These are phyloP conservation scores for Melangyna quadrimaculata DNA, from an alignment of 2,888 invertebrate genomes.

Conservation along the genomic window DNA sequence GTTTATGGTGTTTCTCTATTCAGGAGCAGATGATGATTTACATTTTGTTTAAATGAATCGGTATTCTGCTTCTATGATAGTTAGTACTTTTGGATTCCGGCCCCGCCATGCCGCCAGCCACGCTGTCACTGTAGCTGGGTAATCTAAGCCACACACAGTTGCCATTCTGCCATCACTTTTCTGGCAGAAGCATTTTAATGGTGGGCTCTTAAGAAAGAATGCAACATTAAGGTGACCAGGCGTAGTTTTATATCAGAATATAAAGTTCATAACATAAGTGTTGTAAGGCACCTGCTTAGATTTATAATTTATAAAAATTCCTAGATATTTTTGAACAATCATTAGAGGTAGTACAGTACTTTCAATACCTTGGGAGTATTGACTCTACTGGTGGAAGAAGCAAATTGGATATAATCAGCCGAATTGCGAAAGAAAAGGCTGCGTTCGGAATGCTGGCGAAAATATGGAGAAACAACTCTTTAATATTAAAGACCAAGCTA, in stretches of 20 bases:
- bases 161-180: slow-evolving; percentile 25
- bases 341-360: too few relatives aligned
- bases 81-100: slow-evolving; percentile 31
- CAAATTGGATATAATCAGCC: too few relatives aligned
- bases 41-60: slow-evolving; percentile 68
- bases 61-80: slow-evolving; percentile 37
- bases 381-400: too few relatives aligned
- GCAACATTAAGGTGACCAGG: slow-evolving; percentile 6
- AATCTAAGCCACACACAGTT: background rate
- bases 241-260: background rate
- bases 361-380: too few relatives aligned
- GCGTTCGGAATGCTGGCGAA: too few relatives aligned
- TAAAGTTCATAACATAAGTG: too few relatives aligned
- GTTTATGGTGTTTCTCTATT: slow-evolving; percentile 68
- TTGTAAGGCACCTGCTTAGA: too few relatives aligned
- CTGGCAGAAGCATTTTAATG: slow-evolving; percentile 47
- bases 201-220: slow-evolving; percentile 35
- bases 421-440: too few relatives aligned
- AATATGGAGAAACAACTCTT: too few relatives aligned
- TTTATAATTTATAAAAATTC: too few relatives aligned
- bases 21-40: slow-evolving; percentile 69
- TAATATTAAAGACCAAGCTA: too few relatives aligned
- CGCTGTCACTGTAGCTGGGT: background rate
- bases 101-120: background rate
- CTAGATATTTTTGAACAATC: too few relatives aligned